phyloP scores from a whole-genome alignment of 2,888 invertebrate species.

The Cyaniris semiargus region DNA sequence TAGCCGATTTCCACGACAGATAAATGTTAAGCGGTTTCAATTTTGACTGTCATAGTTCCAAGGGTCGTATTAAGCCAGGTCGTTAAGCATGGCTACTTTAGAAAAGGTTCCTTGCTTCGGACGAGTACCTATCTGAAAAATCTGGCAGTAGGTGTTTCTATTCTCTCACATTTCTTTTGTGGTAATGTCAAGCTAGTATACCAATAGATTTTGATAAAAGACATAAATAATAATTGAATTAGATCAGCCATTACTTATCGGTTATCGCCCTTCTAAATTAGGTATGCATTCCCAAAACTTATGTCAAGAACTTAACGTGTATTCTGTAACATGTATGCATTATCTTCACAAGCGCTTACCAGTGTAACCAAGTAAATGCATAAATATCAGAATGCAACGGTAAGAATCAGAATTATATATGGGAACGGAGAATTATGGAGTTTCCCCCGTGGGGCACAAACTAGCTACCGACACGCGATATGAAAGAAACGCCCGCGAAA shows the following conservation, averaged over 20 bases:
- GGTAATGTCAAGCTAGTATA: too few relatives aligned
- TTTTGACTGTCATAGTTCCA: not conserved
- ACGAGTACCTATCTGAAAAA: too few relatives aligned
- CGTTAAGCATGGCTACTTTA: not conserved
- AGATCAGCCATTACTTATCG: too few relatives aligned
- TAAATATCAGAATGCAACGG: slow-evolving; percentile 41
- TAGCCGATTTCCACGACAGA: not conserved
- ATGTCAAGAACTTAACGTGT: not conserved
- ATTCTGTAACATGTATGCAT: not conserved
- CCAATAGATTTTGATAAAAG: too few relatives aligned
- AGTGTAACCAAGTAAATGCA: slow-evolving; percentile 2
- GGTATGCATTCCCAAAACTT: too few relatives aligned
- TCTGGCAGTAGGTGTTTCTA: too few relatives aligned
- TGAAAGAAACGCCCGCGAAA: slow-evolving; percentile 62
- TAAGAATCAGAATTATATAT: slow-evolving; percentile 52
- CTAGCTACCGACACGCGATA: slow-evolving; percentile 63
- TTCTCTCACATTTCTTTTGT: too few relatives aligned
- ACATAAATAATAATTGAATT: too few relatives aligned
- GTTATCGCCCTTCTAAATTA: too few relatives aligned
- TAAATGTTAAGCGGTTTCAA: not conserved
- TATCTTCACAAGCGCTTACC: not conserved
- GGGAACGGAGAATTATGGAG: slow-evolving; percentile 60
- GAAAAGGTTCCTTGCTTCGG: not conserved
- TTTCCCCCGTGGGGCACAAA: slow-evolving; percentile 58
- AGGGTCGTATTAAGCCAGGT: not conserved